Evolutionary conservation across 2,888 invertebrate species (phyloP).

Genomic region (Crioceris asparagi): DNA sequence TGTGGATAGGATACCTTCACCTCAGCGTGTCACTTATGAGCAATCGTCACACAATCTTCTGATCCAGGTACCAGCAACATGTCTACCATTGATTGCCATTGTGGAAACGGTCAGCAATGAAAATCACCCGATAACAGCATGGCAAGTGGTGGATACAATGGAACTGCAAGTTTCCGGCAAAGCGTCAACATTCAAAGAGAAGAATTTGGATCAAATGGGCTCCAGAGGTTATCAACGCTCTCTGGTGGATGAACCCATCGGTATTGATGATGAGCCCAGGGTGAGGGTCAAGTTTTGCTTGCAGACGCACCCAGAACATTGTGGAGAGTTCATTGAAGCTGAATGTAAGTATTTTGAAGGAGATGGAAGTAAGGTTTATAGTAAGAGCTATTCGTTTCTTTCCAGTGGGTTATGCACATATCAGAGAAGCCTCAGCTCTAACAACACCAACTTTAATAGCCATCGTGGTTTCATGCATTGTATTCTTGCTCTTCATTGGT

Average conservation of each 20-base stretch:
- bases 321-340: conserved; percentile 75
- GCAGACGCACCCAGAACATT: conserved; percentile 67
- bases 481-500: conserved; percentile 66
- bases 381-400: conserved; percentile 17
- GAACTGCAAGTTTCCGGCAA: conserved; percentile 61
- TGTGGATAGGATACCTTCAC: conserved; percentile 72
- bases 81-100: conserved; percentile 63
- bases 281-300: conserved; percentile 75
- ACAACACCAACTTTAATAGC: conserved; percentile 70
- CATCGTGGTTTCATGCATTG: conserved; percentile 67
- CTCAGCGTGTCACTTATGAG: conserved; percentile 73
- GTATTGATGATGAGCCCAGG: conserved; percentile 49
- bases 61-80: conserved; percentile 72
- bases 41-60: conserved; percentile 63
- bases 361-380: conserved; percentile 2
- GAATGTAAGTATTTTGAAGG: conserved; percentile 53
- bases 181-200: conserved; percentile 58
- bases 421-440: conserved; percentile 66
- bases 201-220: conserved; percentile 52
- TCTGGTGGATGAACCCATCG: conserved; percentile 45
- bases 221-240: conserved; percentile 42
- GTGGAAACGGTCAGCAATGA: conserved; percentile 59
- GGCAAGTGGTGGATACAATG: conserved; percentile 65
- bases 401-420: conserved; percentile 70
- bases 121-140: conserved; percentile 45